Conservation (phyloP, 2,888 invertebrate species). For the Sceliomorpha sp. region DNA sequence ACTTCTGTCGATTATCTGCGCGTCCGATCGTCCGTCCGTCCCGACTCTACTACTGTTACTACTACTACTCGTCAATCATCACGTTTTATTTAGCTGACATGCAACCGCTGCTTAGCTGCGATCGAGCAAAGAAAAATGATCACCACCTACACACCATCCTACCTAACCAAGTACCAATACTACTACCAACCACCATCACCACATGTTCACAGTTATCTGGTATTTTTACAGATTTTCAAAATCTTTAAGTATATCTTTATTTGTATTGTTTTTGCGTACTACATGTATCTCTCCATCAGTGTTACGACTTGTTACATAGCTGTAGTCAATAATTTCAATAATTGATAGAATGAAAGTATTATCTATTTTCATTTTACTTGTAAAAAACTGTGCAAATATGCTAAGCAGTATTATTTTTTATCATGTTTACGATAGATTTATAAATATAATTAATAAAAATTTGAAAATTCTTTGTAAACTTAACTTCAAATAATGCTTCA, state of each 20-base stretch:
- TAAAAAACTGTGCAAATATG: too few species aligned
- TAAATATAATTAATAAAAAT: too few species aligned
- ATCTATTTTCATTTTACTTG: too few species aligned
- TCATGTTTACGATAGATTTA: too few species aligned
- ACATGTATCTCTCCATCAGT: slow-evolving; percentile 6
- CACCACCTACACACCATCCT: slow-evolving; percentile 80
- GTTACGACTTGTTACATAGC: slow-evolving; percentile 29
- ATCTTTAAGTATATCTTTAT: slow-evolving; percentile 58
- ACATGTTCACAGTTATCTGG: slow-evolving; percentile 80
- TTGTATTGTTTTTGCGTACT: slow-evolving; percentile 24
- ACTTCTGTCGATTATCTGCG: slow-evolving; percentile 72
- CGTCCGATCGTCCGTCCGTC: slow-evolving; percentile 74
- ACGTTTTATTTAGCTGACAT: slow-evolving; percentile 74
- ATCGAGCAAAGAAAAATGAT: slow-evolving; percentile 79
- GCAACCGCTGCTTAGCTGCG: slow-evolving; percentile 77
- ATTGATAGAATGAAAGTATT: too few species aligned
- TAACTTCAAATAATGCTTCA: too few species aligned
- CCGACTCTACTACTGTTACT: slow-evolving; percentile 65
- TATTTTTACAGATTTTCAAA: slow-evolving; percentile 78
- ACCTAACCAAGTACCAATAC: slow-evolving; percentile 73
- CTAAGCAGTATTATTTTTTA: too few species aligned
- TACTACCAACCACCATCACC: slow-evolving; percentile 73
- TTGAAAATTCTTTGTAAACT: too few species aligned
- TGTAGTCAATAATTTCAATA: too few species aligned
- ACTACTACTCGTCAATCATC: slow-evolving; percentile 70